Percentiles rank a stretch among this genome's conserved stretches.
These are phyloP conservation scores for Pristionchus exspectatus DNA, from an alignment of 2,888 invertebrate genomes.

Conservation along the genomic window DNA sequence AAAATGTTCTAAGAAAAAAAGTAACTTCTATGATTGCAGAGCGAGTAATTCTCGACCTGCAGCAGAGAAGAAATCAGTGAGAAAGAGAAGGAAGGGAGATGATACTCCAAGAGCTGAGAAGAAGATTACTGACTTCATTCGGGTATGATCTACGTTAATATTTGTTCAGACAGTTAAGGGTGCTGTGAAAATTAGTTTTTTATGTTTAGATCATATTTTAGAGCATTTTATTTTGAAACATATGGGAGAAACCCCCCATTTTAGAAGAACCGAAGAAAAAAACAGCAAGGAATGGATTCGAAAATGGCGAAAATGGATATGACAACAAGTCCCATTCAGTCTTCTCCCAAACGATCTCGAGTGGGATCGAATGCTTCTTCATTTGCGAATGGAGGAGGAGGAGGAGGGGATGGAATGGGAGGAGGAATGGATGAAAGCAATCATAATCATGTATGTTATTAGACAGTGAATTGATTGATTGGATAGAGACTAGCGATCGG, in stretches of 20 bases:
- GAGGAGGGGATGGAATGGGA: background rate
- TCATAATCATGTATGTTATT: conserved; percentile 30
- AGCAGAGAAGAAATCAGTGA: conserved; percentile 62
- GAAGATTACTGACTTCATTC: conserved; percentile 70
- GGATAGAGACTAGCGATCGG: background rate
- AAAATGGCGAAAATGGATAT: background rate
- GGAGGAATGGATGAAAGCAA: conserved; percentile 24
- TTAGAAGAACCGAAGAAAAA: background rate
- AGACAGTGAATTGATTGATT: no score
- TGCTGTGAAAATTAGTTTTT: background rate
- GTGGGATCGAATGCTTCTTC: conserved; percentile 40
- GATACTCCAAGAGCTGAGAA: conserved; percentile 67
- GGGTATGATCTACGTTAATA: conserved; percentile 14
- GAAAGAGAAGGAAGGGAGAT: conserved; percentile 62
- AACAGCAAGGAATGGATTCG: background rate
- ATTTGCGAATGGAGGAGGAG: conserved; percentile 19
- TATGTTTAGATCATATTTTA: no score
- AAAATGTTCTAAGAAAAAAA: no score
- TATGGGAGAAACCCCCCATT: background rate
- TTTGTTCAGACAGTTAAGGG: background rate
- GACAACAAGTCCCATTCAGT: background rate
- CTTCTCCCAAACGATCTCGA: conserved; percentile 48
- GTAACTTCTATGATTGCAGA: conserved; percentile 15
- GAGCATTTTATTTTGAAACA: background rate
- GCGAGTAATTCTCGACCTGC: conserved; percentile 42